Evolutionary conservation across 2,888 invertebrate species (phyloP).

Genomic region (Agonum fuliginosum): DNA sequence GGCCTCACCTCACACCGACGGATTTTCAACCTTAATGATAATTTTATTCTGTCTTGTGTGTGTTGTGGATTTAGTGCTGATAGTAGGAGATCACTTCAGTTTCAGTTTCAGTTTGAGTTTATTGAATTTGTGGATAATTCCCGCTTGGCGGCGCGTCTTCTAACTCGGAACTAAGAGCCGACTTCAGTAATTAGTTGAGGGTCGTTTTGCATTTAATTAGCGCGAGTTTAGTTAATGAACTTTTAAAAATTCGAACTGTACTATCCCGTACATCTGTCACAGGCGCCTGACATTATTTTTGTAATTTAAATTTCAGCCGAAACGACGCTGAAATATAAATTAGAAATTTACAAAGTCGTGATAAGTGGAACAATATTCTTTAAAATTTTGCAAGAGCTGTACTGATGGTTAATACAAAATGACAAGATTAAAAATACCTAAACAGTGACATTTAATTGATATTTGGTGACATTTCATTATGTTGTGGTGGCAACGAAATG

Average conservation of each 20-base stretch:
- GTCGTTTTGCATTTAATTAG: conserved; percentile 53
- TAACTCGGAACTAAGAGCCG: conserved; percentile 34
- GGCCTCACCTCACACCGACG: too few relatives aligned
- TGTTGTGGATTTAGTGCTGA: too few relatives aligned
- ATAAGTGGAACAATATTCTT: conserved; percentile 24
- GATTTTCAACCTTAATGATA: too few relatives aligned
- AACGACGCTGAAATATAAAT: conserved; percentile 38
- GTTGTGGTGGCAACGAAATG: conserved; percentile 54
- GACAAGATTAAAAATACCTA: conserved; percentile 45
- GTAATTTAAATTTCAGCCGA: conserved; percentile 28
- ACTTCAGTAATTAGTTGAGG: conserved; percentile 27
- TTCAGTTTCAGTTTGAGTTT: background rate
- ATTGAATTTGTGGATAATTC: conserved; percentile 3
- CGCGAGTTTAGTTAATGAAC: conserved; percentile 47
- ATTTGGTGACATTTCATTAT: conserved; percentile 57
- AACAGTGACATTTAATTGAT: conserved; percentile 57
- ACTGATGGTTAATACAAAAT: conserved; percentile 6
- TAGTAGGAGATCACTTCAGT: too few relatives aligned
- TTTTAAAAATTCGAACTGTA: conserved; percentile 48
- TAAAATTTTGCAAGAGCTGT: background rate
- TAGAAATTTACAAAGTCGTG: conserved; percentile 13
- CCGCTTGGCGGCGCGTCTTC: background rate
- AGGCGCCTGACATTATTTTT: conserved; percentile 28
- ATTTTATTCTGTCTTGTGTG: too few relatives aligned
- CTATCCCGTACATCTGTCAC: conserved; percentile 47